Conservation (phyloP, 2,888 invertebrate genomes). For the Rhyacophila evoluta region DNA sequence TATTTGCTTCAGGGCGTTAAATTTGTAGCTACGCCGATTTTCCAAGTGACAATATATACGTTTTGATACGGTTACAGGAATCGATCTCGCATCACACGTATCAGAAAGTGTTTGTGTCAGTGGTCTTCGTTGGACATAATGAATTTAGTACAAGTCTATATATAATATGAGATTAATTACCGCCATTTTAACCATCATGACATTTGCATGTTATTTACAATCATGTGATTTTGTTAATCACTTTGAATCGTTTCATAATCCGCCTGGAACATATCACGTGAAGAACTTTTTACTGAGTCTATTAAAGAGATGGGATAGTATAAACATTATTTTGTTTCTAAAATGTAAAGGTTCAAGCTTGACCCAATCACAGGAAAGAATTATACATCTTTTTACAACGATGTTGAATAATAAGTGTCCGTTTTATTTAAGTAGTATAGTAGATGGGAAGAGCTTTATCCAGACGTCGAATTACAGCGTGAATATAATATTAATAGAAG, state of each 20-base stretch:
- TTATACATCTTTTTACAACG: not conserved
- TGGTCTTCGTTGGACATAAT: too few species aligned
- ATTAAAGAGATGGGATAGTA: not conserved
- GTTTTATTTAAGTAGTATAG: not conserved
- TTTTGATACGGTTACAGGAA: too few species aligned
- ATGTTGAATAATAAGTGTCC: not conserved
- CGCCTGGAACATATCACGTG: not conserved
- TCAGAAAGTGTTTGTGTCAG: too few species aligned
- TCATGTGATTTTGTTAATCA: not conserved
- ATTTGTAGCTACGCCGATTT: too few species aligned
- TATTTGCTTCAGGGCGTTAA: too few species aligned
- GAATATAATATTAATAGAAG: conserved; percentile 12
- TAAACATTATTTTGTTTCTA: not conserved
- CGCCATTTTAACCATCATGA: not conserved
- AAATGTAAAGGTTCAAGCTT: not conserved
- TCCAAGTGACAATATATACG: too few species aligned
- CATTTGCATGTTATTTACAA: not conserved
- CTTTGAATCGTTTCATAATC: not conserved
- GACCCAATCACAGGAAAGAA: conserved; percentile 23
- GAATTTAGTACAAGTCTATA: too few species aligned
- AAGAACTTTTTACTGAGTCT: not conserved
- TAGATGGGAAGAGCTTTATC: not conserved
- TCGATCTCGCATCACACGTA: too few species aligned
- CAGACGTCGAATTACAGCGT: not conserved
- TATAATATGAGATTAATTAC: not conserved